These are phyloP conservation scores for Pogonomyrmex californicus DNA, from an alignment of 1,140 invertebrate species.

Conservation along the genomic window DNA sequence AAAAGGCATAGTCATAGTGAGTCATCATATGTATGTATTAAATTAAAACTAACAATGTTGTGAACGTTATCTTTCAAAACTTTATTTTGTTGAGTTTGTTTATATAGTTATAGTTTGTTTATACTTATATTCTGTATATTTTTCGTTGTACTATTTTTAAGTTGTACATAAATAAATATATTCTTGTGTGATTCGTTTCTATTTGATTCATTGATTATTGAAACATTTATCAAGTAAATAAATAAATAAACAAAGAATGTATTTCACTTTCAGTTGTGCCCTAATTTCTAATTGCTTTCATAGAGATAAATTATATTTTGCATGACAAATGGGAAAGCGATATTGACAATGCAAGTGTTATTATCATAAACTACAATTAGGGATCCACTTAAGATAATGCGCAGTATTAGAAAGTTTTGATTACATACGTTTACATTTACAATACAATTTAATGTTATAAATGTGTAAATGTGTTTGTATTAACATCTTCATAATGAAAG, in stretches of 20 bases:
- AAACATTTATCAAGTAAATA: slow-evolving; percentile 2
- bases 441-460: slow-evolving; percentile 17
- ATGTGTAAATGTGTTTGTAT: not conserved
- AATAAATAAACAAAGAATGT: not conserved
- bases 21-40: slow-evolving; percentile 10
- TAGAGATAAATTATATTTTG: slow-evolving; percentile 10
- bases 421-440: slow-evolving; percentile 35
- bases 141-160: slow-evolving; percentile 37
- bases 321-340: slow-evolving; percentile 27
- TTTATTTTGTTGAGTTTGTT: not conserved
- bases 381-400: not conserved
- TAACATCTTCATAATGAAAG: slow-evolving; percentile 28
- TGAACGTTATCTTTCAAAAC: not conserved
- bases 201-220: not conserved
- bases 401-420: slow-evolving; percentile 52
- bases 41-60: slow-evolving; percentile 15
- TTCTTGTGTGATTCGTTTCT: not conserved
- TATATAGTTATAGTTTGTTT: not conserved
- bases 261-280: slow-evolving; percentile 16
- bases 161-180: slow-evolving; percentile 35
- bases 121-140: not conserved
- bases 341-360: slow-evolving; percentile 13
- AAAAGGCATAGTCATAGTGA: slow-evolving; percentile 31
- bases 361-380: slow-evolving; percentile 48
- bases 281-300: slow-evolving; percentile 39